Base-by-base conservation (phyloP, 2,113 vertebrate genomes). In the Ascaphus truei region DNA sequence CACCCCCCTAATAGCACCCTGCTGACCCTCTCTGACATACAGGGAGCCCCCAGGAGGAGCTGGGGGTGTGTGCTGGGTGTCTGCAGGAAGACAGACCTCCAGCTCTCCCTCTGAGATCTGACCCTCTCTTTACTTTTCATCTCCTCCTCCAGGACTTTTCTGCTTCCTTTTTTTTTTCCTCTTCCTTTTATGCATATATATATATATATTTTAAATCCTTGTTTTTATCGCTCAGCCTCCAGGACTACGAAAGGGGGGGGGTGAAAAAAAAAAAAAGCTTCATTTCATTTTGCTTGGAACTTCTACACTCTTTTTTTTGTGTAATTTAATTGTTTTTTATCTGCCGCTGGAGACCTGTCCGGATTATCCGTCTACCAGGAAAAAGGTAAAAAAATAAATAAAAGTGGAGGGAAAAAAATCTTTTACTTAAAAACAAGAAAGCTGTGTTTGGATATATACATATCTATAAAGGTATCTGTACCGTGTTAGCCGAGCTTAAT, bases 231-330 rank as follows among this genome's bases (percentile, higher is more conserved):
- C 48, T 53, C 62, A 22, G 11, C 29, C 61, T 15, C 47, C 47
- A 51, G 61, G 43, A 36, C 13, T 22, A 47, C 7, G 5, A 20
- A 23, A 47, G 18, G 43, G 16, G 20, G 8, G 65, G 15, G 55
- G 53, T 41, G 39, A 53, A 53, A 30, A 22, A 26, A 68, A 68
- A 53, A 53, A 30, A 22, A 26, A 68, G 59, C 41, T 68, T 68
- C 41, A 36, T 22, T 16, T 29, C 33, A 29, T 68, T 59, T 36
- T 7, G 12, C 29, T 29, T 57, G 65, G 65, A 68, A 68, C 20
- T 68, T 68, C 26, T 68, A 48, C 39, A 68, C 16, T 39, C 36
- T 4, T 18, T 45, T 45, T 45, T 45, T 45, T 45, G 7, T 45
- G n/a, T 45, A 10, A 45, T 45, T 20, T 20, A 18, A 18, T 41